Base-by-base conservation (phyloP, 2,113 vertebrate species). In the Pampusana beccarii region DNA sequence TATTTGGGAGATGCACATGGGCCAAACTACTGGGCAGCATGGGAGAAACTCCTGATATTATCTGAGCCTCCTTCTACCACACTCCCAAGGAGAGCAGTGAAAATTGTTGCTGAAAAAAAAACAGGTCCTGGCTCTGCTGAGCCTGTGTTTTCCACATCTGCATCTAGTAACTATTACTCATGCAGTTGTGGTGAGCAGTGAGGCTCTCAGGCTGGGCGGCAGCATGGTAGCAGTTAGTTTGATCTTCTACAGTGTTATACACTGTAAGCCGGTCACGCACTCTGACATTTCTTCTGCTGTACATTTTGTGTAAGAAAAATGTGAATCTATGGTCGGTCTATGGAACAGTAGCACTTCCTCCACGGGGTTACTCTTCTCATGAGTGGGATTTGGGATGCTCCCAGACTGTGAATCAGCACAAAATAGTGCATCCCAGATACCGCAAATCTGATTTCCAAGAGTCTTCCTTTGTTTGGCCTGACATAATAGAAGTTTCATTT, bases 251-350 rank as follows among this genome's bases (percentile, higher is more conserved):
- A 19, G 17, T 46, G 48, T 50, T 21, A 44, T 7, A 11, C 13
- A 3, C 74, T 57, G 16, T 18, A 57, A 93, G 9, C 8, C 53
- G 62, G 29, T 31, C 42, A 29, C 0, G 1, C 25, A 10, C 38
- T 54, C 36, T 56, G 74, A 42, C 6, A 6, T n/a, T 69, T 57
- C 29, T 75, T 74, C 29, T 16, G 6, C 31, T 40, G 40, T 33
- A 56, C n/a, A 13, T 8, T 5, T 6, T 0, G 5, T 57, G 28
- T 29, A 62, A 82, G 50, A 34, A 67, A 58, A 70, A 19, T 7
- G 10, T 58, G 46, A 62, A 31, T 34, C 26, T 24, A n/a, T 61
- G 40, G 7, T 66, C 15, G 0, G 0, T 15, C 44, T 53, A 3
- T 74, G 28, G 42, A 61, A 11, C 26, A 57, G 54, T 36, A 44